phyloP scores from a whole-genome alignment of 2,113 vertebrate species.

The Sterna hirundo region DNA sequence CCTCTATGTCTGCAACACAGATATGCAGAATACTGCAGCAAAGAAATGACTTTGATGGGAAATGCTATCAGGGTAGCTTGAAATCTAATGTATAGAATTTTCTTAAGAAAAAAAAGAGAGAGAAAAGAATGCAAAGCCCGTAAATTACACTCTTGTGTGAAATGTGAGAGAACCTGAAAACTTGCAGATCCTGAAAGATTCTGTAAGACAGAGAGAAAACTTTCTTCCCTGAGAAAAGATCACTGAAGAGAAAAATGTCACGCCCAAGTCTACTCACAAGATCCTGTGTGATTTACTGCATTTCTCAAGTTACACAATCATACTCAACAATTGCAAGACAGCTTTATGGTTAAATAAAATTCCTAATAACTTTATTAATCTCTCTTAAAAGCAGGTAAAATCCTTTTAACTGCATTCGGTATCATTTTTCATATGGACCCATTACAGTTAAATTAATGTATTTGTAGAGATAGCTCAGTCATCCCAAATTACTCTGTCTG shows the following conservation, averaged over 20 bases:
- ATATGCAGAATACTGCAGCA: background rate
- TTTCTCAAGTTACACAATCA: constrained; percentile 34
- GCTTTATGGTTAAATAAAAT: constrained; percentile 59
- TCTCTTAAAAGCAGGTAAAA: constrained; percentile 64
- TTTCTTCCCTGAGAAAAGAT: background rate
- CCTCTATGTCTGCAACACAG: background rate
- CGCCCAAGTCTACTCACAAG: background rate
- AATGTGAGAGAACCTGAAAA: background rate
- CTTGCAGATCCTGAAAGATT: background rate
- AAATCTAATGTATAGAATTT: background rate
- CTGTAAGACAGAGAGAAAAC: background rate
- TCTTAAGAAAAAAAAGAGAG: background rate
- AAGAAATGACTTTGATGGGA: background rate
- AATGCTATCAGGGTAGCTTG: background rate
- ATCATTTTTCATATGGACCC: constrained; percentile 59
- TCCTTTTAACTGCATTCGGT: constrained; percentile 65
- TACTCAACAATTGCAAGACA: constrained; percentile 27
- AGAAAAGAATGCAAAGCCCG: background rate
- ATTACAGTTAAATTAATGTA: constrained; percentile 75
- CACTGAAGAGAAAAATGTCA: background rate
- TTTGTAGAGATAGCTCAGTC: constrained; percentile 77
- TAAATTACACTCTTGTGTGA: background rate
- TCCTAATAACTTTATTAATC: constrained; percentile 72
- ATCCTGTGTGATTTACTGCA: background rate
- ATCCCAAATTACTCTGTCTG: constrained; percentile 76